phyloP scores from a whole-genome alignment of 2,113 vertebrate genomes.

The Silurus asotus region DNA sequence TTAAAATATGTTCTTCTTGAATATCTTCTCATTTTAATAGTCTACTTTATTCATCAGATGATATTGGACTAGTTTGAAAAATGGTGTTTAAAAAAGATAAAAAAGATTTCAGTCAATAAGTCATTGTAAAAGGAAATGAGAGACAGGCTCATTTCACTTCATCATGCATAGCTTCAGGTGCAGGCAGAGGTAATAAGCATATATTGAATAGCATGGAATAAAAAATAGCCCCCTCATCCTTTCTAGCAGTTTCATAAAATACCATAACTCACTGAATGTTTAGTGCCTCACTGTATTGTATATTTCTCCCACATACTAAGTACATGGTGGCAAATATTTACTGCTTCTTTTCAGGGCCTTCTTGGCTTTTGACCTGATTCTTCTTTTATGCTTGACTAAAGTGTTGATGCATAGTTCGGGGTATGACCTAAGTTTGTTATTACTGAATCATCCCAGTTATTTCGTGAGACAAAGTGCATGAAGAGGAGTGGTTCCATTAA shows the following conservation, averaged over 20 bases:
- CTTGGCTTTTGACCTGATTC: not conserved
- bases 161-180: slow-evolving; percentile 25
- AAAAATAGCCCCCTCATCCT: slow-evolving; percentile 25
- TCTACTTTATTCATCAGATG: not conserved
- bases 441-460: not conserved
- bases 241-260: slow-evolving; percentile 31
- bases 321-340: not conserved
- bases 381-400: not conserved
- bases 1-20: not conserved
- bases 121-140: slow-evolving; percentile 31
- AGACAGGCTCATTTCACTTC: slow-evolving; percentile 34
- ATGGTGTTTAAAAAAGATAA: not conserved
- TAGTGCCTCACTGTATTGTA: not conserved
- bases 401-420: not conserved
- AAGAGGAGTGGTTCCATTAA: slow-evolving; percentile 7
- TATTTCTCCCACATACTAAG: not conserved
- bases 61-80: not conserved
- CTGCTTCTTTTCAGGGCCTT: not conserved
- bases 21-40: not conserved
- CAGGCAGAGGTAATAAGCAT: slow-evolving; percentile 34
- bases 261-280: slow-evolving; percentile 21
- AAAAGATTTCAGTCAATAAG: slow-evolving; percentile 19
- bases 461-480: not conserved
- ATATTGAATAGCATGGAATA: slow-evolving; percentile 31
- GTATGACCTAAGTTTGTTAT: not conserved